Evolutionary conservation across 2,888 invertebrate genomes (phyloP).

Genomic region (Flexamia atlantica): DNA sequence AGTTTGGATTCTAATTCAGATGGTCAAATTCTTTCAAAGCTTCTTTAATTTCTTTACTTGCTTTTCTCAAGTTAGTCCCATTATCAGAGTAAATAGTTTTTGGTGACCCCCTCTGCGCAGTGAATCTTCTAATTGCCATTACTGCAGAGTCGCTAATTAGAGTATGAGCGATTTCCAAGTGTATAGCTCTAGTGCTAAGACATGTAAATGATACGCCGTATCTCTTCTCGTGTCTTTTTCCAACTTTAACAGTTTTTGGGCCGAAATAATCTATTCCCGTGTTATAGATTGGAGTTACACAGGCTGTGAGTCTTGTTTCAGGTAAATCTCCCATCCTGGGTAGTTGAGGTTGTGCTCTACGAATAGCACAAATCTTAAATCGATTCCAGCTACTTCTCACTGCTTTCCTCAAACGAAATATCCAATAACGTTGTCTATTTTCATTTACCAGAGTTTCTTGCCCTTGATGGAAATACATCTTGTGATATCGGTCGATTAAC

Average conservation of each 20-base stretch:
- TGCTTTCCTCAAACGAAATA: background rate
- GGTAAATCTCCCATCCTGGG: background rate
- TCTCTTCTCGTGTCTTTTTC: conserved; percentile 1
- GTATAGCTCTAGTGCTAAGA: background rate
- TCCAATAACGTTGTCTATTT: background rate
- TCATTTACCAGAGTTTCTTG: conserved; percentile 1
- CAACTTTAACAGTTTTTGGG: background rate
- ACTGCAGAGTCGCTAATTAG: too few relatives aligned
- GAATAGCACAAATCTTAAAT: background rate
- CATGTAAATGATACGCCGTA: background rate
- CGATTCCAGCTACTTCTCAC: conserved; percentile 4
- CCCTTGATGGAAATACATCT: background rate
- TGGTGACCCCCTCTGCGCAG: background rate
- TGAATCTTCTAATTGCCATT: too few relatives aligned
- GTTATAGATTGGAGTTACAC: background rate
- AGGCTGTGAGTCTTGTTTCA: background rate
- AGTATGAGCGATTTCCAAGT: too few relatives aligned
- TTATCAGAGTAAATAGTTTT: conserved; percentile 5
- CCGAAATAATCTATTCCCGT: background rate
- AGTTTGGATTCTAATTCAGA: background rate
- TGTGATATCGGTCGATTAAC: background rate
- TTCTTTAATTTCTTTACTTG: background rate
- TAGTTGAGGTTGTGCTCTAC: background rate
- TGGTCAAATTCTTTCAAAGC: background rate
- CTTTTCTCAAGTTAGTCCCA: background rate